A percentile compares a stretch with the other conserved stretches of the same genome.
phyloP scores from a whole-genome alignment of 1,140 invertebrate genomes.

The Aradophagus sp. region DNA sequence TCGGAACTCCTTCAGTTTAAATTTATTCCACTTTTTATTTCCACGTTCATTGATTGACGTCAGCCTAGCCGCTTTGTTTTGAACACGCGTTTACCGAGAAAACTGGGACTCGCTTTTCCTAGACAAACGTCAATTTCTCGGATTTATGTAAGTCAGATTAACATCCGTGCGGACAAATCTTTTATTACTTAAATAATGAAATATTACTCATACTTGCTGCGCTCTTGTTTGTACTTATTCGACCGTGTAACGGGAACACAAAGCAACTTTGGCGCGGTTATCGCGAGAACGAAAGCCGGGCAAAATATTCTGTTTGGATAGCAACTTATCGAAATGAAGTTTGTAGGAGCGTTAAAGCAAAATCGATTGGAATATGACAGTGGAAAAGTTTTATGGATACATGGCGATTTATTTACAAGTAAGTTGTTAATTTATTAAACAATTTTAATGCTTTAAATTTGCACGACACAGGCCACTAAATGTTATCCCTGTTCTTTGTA shows the following conservation, averaged over 20 bases:
- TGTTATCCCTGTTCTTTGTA: too few relatives aligned
- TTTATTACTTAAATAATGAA: constrained; percentile 36
- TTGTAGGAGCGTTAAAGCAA: constrained; percentile 2
- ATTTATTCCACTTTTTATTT: constrained; percentile 2
- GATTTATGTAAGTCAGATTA: constrained; percentile 5
- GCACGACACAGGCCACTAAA: too few relatives aligned
- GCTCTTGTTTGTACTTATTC: constrained; percentile 32
- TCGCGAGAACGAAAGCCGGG: constrained; percentile 26
- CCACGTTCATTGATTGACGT: too few relatives aligned
- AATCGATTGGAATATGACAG: constrained; percentile 12
- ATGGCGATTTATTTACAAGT: too few relatives aligned
- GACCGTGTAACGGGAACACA: constrained; percentile 23
- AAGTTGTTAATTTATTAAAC: too few relatives aligned
- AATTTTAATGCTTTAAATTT: too few relatives aligned
- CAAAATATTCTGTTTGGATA: constrained; percentile 41
- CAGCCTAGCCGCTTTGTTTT: too few relatives aligned
- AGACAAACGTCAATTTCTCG: background rate
- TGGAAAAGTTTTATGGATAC: too few relatives aligned
- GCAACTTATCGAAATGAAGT: constrained; percentile 25
- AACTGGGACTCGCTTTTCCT: too few relatives aligned
- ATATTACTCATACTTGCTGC: constrained; percentile 23
- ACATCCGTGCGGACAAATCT: constrained; percentile 7
- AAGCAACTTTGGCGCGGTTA: constrained; percentile 26
- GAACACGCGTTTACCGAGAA: too few relatives aligned
- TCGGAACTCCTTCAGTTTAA: constrained; percentile 5